phyloP scores from a whole-genome alignment of 2,888 invertebrate species.

The Lamproptera curius region DNA sequence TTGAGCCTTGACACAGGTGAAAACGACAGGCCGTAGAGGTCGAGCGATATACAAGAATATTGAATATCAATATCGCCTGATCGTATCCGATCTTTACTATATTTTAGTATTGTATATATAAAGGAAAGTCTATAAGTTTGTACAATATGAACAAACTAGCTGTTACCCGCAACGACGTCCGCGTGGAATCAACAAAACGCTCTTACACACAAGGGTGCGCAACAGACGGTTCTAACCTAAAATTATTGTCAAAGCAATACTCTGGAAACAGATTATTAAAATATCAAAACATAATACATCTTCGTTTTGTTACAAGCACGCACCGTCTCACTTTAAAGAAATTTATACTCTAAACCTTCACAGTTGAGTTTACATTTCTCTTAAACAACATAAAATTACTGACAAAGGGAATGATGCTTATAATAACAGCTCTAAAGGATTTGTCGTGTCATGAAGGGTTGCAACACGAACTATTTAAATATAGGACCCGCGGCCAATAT shows the following conservation, averaged over 20 bases:
- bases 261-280: constrained; percentile 8
- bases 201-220: too few relatives aligned
- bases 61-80: too few relatives aligned
- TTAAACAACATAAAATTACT: neutral
- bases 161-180: too few relatives aligned
- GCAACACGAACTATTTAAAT: neutral
- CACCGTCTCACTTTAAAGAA: constrained; percentile 1
- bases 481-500: too few relatives aligned
- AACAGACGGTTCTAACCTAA: too few relatives aligned
- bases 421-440: neutral
- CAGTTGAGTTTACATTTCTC: neutral
- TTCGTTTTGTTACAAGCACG: constrained; percentile 2
- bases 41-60: too few relatives aligned
- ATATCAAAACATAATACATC: constrained; percentile 5
- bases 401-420: neutral
- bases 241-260: constrained; percentile 17
- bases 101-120: too few relatives aligned
- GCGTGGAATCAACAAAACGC: too few relatives aligned
- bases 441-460: constrained; percentile 3
- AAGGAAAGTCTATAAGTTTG: too few relatives aligned
- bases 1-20: constrained; percentile 10
- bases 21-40: neutral
- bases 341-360: neutral
- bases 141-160: too few relatives aligned
- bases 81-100: too few relatives aligned